phyloP scores from a whole-genome alignment of 2,797 vertebrate genomes.

The Merluccius polli region DNA sequence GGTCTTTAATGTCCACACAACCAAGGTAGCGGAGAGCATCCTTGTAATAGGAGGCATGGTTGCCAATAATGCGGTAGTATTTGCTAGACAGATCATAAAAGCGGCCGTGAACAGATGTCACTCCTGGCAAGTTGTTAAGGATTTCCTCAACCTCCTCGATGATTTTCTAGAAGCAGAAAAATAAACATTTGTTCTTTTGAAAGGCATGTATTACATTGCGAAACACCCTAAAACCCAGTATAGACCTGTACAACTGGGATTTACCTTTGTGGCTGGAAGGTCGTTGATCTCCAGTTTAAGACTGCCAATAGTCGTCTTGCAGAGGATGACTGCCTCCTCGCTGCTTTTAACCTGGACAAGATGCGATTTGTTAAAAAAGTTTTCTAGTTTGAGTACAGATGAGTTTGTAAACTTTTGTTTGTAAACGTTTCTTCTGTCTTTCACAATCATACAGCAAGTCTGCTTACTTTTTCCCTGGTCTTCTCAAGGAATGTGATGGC shows the following conservation, averaged over 20 bases:
- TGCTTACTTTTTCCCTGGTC: conserved; percentile 89
- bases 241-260: background rate
- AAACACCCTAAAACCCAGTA: background rate
- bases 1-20: conserved; percentile 89
- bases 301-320: conserved; percentile 90
- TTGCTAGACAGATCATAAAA: conserved; percentile 98
- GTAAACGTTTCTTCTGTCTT: background rate
- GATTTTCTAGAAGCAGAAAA: conserved; percentile 72
- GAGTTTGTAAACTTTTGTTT: background rate
- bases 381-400: conserved; percentile 4
- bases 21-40: conserved; percentile 93
- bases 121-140: conserved; percentile 85
- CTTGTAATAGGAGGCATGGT: conserved; percentile 93
- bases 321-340: conserved; percentile 90
- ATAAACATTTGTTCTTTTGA: background rate
- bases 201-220: background rate
- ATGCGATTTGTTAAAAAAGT: background rate
- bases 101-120: conserved; percentile 93
- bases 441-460: background rate
- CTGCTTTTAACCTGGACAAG: conserved; percentile 88
- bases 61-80: conserved; percentile 94
- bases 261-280: conserved; percentile 93
- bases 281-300: conserved; percentile 92
- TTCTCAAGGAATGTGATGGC: conserved; percentile 94
- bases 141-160: conserved; percentile 94